Evolutionary conservation across 2,113 vertebrate genomes (phyloP), one percentile per base, ranked within the genome.

Genomic region (Aythya baeri): DNA sequence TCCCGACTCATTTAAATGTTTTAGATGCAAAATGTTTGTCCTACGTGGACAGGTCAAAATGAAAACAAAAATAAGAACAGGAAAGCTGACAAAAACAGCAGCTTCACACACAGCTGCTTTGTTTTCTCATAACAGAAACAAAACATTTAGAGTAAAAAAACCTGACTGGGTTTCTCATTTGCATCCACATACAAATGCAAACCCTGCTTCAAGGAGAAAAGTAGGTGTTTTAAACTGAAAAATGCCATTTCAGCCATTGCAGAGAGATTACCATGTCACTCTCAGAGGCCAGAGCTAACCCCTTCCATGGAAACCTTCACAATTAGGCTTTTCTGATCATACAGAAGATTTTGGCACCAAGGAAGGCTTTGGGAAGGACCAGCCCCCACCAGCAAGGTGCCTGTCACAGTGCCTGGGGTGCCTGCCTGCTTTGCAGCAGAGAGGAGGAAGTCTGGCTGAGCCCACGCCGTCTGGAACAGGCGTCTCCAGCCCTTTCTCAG

Each of bases 1-100:
- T 93, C 95, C 20, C 0, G 7, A 34, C 91, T 96, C 93, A 93
- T 96, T 97, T 95, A 76, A 91, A 92, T 92, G 66, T 82, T 91
- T 73, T 7, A 80, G 44, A 95, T 94, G 89, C 86, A 92, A 96
- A 96, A 72, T 4, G 5, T 87, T 96, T 91, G 83, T 93, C 94
- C 94, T 93, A 72, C 0, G 4, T 15, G 54, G 84, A 73, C 93
- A 91, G 91, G 93, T 95, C 38, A 21, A 83, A 91, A 82, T 59
- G 36, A 72, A 63, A 81, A 32, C 74, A 57, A 41, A 63, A 92
- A 11, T 4, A 52, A 74, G 62, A 78, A 54, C 29, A 38, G 81
- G 32, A 73, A 76, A 44, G 17, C 71, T 29, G 1, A 32, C 61
- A 18, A 20, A n/a, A 75, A 38, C 6, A 6, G 0, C 9, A 3